phyloP scores from a whole-genome alignment of 2,888 invertebrate species.

The Protodeltote pygarga region DNA sequence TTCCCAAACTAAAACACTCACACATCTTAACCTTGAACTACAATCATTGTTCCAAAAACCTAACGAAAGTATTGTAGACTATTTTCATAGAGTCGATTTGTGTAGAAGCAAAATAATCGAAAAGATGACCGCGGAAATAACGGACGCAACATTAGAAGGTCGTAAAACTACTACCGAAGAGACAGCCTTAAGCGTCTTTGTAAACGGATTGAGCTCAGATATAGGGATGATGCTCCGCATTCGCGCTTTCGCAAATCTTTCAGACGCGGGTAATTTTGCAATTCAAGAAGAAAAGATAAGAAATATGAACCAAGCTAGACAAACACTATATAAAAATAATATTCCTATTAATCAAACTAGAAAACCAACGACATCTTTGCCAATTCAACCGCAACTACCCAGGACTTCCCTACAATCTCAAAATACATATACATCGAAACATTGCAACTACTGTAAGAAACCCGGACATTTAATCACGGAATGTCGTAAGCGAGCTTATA shows the following conservation, averaged over 20 bases:
- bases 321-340: slow-evolving; percentile 13
- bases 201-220: slow-evolving; percentile 46
- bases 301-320: slow-evolving; percentile 30
- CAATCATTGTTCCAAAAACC: slow-evolving; percentile 1
- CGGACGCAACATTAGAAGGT: background rate
- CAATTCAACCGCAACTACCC: background rate
- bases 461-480: background rate
- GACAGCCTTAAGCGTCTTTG: background rate
- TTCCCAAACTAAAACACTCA: background rate
- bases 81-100: background rate
- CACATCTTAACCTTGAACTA: background rate
- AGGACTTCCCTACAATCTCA: background rate
- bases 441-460: background rate
- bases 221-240: slow-evolving; percentile 46
- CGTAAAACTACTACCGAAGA: background rate
- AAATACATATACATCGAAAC: background rate
- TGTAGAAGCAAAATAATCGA: slow-evolving; percentile 43
- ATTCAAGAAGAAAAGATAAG: slow-evolving; percentile 47
- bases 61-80: background rate
- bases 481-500: background rate
- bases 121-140: background rate
- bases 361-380: background rate
- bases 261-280: slow-evolving; percentile 42
- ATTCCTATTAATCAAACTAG: background rate
- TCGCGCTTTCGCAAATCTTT: slow-evolving; percentile 25